These are phyloP conservation scores for Erpobdella octoculata DNA, from an alignment of 2,888 invertebrate genomes.

Conservation along the genomic window DNA sequence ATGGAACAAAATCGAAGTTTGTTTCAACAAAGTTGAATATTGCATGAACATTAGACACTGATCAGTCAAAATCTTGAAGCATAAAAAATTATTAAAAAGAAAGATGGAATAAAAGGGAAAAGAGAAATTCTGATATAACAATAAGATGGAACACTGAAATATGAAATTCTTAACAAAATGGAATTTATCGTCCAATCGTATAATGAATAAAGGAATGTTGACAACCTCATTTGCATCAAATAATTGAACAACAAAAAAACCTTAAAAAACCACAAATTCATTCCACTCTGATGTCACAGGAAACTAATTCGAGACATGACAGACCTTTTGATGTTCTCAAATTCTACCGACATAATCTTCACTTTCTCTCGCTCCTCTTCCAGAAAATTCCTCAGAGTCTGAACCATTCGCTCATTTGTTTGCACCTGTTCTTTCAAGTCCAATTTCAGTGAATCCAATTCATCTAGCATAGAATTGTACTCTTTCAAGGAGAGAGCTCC, in stretches of 20 bases:
- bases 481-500: slow-evolving; percentile 12
- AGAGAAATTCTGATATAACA: too few species aligned
- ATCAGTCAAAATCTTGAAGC: too few species aligned
- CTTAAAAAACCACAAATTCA: not conserved
- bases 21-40: too few species aligned
- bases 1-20: too few species aligned
- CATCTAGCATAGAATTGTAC: slow-evolving; percentile 3
- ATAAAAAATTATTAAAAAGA: too few species aligned
- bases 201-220: too few species aligned
- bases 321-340: not conserved
- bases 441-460: not conserved
- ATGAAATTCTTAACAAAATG: not conserved
- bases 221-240: not conserved
- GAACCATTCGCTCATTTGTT: slow-evolving; percentile 27
- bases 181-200: not conserved
- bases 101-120: too few species aligned
- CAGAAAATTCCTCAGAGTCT: slow-evolving; percentile 22
- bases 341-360: not conserved
- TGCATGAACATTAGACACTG: too few species aligned
- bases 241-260: not conserved
- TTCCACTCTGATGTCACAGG: too few species aligned
- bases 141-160: too few species aligned
- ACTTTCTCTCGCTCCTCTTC: slow-evolving; percentile 15
- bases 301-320: slow-evolving; percentile 15
- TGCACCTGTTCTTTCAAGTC: slow-evolving; percentile 21